phyloP scores from a whole-genome alignment of 2,113 vertebrate genomes.

The Strix aluco region DNA sequence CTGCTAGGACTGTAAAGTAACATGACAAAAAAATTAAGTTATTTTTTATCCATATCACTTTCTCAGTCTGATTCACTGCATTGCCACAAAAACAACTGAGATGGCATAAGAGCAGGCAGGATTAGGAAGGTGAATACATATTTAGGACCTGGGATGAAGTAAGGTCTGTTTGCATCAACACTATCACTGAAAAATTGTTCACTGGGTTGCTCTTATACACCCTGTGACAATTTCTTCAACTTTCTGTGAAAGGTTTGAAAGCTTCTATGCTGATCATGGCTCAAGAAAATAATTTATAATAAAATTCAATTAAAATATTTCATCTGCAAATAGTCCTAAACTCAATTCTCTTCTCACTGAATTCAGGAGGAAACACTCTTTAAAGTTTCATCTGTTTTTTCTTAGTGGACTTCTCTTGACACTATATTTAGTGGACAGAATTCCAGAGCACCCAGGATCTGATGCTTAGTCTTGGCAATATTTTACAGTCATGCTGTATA shows the following conservation, averaged over 20 bases:
- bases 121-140: neutral
- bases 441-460: neutral
- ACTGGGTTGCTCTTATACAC: neutral
- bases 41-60: neutral
- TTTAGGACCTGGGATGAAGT: neutral
- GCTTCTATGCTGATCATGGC: neutral
- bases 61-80: neutral
- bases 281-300: neutral
- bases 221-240: neutral
- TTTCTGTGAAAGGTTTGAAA: neutral
- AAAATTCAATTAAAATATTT: neutral
- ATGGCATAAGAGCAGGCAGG: neutral
- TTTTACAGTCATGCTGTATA: neutral
- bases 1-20: neutral
- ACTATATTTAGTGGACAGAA: neutral
- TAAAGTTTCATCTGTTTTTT: neutral
- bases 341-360: neutral
- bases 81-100: neutral
- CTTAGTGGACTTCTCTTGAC: neutral
- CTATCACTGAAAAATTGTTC: neutral
- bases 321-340: neutral
- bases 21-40: neutral
- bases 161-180: neutral
- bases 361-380: neutral
- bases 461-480: neutral